phyloP scores from a whole-genome alignment of 2,888 invertebrate species.

The Leptura quadrifasciata region DNA sequence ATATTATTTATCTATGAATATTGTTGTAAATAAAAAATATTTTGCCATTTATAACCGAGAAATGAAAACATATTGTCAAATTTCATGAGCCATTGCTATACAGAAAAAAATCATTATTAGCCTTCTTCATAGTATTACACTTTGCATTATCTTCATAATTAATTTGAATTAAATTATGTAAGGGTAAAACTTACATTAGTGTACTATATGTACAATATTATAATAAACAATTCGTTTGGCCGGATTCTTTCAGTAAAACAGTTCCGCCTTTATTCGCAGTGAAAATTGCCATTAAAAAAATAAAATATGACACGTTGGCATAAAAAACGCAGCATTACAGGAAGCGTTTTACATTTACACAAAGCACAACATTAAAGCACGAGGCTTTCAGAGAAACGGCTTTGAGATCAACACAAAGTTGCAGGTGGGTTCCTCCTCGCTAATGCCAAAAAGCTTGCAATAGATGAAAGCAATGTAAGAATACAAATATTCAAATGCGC shows the following conservation, averaged over 20 bases:
- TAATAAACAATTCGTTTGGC: no score
- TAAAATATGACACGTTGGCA: constrained; percentile 26
- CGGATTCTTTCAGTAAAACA: background rate
- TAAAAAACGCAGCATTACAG: constrained; percentile 27
- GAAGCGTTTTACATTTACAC: constrained; percentile 28
- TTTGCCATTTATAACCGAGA: no score
- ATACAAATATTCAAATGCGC: constrained; percentile 49
- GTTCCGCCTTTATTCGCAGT: background rate
- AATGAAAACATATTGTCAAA: no score
- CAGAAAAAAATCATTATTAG: no score
- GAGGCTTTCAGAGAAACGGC: constrained; percentile 25
- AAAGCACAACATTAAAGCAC: constrained; percentile 39
- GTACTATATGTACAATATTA: no score
- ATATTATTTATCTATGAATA: no score
- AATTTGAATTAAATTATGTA: no score
- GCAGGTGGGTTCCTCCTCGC: constrained; percentile 41
- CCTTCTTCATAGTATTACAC: no score
- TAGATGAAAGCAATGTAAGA: constrained; percentile 50
- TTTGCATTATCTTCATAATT: no score
- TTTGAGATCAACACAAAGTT: constrained; percentile 39
- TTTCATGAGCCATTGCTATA: no score
- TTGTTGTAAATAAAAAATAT: no score
- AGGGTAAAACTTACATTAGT: no score
- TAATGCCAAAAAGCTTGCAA: constrained; percentile 46
- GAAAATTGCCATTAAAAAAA: background rate